Evolutionary conservation across 2,888 invertebrate genomes (phyloP), one percentile per base, ranked within the genome.

Genomic region (Melanophora roralis): DNA sequence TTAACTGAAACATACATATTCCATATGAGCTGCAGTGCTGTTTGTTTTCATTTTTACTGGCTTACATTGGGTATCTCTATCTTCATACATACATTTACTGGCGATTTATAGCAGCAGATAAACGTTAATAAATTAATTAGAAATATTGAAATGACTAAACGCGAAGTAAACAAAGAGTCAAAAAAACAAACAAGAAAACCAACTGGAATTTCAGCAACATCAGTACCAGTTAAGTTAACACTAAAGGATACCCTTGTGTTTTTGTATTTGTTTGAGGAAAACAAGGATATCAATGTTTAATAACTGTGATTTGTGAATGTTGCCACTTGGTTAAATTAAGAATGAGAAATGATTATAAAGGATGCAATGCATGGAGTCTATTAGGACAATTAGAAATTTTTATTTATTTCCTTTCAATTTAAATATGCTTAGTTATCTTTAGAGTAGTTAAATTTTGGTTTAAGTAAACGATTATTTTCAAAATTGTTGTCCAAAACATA

Each of bases 71-170:
- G 36, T 64, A 64, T 64, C 57, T 43, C 55, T 64, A 64, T 57
- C 47, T 64, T 47, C 40, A 53, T 5, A 55, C 40, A 53, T 64
- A 38, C 78, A 80, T 76, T 71, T 71, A 75, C 68, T 76, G 64
- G 81, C 85, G 86, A 88, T 89, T 88, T 88, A 88, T 88, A 85
- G 85, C 82, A 83, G 82, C 84, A 87, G 89, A 89, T 89, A 89
- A 89, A 86, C 88, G 88, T 88, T 89, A 88, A 89, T 89, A 89
- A 89, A 89, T 89, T 89, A 89, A 89, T 89, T 89, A 89, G 89
- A 89, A 88, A 88, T 89, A 89, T 89, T 89, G 89, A 89, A 89
- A 88, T 89, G 88, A 84, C 82, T 74, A 67, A 78, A 75, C 74
- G 69, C 78, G 78, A 74, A 80, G 79, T 80, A 76, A 80, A 80